Evolutionary conservation across 2,797 vertebrate genomes (phyloP).

Genomic region (Staurois parvus): DNA sequence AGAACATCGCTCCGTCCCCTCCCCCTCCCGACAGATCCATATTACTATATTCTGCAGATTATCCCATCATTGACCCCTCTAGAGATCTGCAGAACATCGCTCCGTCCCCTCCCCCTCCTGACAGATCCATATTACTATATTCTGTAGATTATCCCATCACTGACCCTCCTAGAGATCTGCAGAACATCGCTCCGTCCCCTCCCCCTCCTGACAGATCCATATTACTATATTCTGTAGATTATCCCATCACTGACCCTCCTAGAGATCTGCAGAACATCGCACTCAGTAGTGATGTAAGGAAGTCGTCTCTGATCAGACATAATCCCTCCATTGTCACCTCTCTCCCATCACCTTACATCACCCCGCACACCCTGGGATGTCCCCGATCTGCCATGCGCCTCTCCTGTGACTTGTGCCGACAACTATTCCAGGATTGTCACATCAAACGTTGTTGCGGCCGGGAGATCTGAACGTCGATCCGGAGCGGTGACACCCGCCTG

Average conservation of each 20-base stretch:
- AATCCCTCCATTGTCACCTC: not conserved
- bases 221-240: not conserved
- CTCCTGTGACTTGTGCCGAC: not conserved
- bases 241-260: not conserved
- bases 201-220: not conserved
- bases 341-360: not conserved
- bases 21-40: too few relatives aligned
- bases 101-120: too few relatives aligned
- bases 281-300: too few relatives aligned
- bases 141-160: not conserved
- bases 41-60: too few relatives aligned
- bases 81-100: too few relatives aligned
- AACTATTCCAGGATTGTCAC: conserved; percentile 31
- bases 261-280: not conserved
- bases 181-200: not conserved
- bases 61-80: too few relatives aligned
- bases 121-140: too few relatives aligned
- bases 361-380: not conserved
- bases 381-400: not conserved
- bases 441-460: conserved; percentile 16
- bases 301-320: too few relatives aligned
- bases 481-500: not conserved
- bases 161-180: not conserved
- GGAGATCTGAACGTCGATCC: not conserved
- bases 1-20: too few relatives aligned